phyloP scores from a whole-genome alignment of 2,797 vertebrate genomes.

The Arremon aurantiirostris region DNA sequence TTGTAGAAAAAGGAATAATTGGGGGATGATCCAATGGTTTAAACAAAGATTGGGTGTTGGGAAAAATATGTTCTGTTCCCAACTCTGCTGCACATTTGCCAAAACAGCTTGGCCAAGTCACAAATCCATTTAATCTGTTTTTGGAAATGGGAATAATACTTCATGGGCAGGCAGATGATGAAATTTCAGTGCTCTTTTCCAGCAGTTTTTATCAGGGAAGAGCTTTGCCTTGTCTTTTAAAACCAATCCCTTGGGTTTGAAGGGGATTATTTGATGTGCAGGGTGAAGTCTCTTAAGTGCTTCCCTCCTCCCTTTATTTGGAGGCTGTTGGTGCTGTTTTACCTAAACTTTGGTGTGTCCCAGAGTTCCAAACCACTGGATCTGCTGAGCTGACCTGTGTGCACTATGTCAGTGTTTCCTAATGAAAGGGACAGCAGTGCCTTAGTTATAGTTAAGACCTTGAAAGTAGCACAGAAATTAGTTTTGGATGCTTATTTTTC shows the following conservation, averaged over 20 bases:
- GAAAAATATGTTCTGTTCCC: slow-evolving; percentile 40
- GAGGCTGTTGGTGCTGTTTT: not conserved
- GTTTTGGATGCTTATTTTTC: not conserved
- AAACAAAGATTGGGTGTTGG: slow-evolving; percentile 13
- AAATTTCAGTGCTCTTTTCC: slow-evolving; percentile 21
- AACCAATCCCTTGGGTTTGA: not conserved
- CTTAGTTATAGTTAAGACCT: not conserved
- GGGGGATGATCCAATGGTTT: not conserved
- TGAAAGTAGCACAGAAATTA: not conserved
- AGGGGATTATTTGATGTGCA: not conserved
- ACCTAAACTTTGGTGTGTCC: not conserved
- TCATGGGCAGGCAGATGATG: not conserved
- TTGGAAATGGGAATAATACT: slow-evolving; percentile 48
- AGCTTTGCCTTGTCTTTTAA: not conserved
- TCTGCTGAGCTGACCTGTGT: not conserved
- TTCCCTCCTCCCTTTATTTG: not conserved
- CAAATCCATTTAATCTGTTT: slow-evolving; percentile 59
- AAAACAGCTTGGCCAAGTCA: slow-evolving; percentile 30
- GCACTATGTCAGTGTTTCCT: not conserved
- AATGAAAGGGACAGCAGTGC: not conserved
- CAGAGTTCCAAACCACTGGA: not conserved
- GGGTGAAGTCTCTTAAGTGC: not conserved
- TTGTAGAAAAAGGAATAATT: not conserved
- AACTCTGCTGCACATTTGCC: not conserved
- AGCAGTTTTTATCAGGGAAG: not conserved